A percentile compares a stretch with the other conserved stretches of the same genome.
Evolutionary conservation across 1,140 invertebrate species (phyloP).

Genomic region (Drosophila micromelanica): DNA sequence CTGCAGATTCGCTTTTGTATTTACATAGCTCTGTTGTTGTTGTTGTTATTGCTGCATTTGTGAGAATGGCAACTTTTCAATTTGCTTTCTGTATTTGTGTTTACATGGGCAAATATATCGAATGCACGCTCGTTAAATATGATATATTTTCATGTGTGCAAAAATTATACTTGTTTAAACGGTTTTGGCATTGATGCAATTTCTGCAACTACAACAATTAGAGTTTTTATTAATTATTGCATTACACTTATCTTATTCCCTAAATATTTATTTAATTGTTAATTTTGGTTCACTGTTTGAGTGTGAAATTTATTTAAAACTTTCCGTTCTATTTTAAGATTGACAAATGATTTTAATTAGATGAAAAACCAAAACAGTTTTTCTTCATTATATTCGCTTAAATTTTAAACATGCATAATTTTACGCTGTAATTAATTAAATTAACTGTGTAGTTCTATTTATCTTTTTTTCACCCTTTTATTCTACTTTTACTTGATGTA

Average conservation of each 20-base stretch:
- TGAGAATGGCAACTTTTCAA: slow-evolving; percentile 59
- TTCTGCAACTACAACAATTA: background rate
- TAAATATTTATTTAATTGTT: background rate
- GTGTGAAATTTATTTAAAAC: too few relatives aligned
- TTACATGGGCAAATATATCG: slow-evolving; percentile 47
- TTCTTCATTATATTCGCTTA: too few relatives aligned
- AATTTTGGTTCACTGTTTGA: too few relatives aligned
- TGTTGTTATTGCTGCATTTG: slow-evolving; percentile 6
- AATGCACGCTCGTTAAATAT: background rate
- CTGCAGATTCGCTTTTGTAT: slow-evolving; percentile 32
- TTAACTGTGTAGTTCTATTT: too few relatives aligned
- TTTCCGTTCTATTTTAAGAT: too few relatives aligned
- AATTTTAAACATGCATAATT: too few relatives aligned
- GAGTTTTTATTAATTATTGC: too few relatives aligned
- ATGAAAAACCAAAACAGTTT: background rate
- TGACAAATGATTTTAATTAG: background rate
- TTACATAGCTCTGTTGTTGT: slow-evolving; percentile 25
- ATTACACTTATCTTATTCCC: background rate
- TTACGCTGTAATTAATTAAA: too few relatives aligned
- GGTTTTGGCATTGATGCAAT: background rate
- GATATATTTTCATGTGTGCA: slow-evolving; percentile 7
- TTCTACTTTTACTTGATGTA: slow-evolving; percentile 3
- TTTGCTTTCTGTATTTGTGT: slow-evolving; percentile 38
- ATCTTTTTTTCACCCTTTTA: too few relatives aligned
- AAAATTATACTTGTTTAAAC: background rate